Conservation (phyloP, 2,888 invertebrate genomes). For the Harpalus rubripes region DNA sequence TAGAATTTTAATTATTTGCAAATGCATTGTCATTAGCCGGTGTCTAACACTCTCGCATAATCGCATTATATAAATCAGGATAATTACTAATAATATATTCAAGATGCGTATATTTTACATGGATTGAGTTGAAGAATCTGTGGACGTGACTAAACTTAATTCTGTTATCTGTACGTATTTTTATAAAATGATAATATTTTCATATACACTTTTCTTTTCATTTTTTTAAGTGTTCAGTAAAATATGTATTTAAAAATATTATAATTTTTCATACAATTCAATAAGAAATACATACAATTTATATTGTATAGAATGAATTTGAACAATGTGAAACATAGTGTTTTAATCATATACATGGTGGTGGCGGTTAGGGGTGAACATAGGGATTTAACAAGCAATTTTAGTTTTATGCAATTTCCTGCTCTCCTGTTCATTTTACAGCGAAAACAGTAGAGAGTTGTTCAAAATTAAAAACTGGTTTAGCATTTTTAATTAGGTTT, state of each 20-base stretch:
- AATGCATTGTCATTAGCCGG: background rate
- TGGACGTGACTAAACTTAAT: constrained; percentile 43
- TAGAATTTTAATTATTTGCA: constrained; percentile 1
- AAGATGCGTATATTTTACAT: constrained; percentile 19
- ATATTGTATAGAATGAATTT: no score
- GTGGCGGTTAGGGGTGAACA: no score
- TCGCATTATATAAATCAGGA: constrained; percentile 33
- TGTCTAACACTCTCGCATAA: background rate
- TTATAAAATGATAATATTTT: constrained; percentile 32
- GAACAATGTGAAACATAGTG: no score
- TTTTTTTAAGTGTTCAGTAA: background rate
- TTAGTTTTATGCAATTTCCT: no score
- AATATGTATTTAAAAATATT: background rate
- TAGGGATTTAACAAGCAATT: no score
- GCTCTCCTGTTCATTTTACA: no score
- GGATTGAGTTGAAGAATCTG: constrained; percentile 11
- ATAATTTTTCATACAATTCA: background rate
- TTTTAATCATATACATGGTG: no score
- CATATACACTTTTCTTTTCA: background rate
- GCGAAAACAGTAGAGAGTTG: no score
- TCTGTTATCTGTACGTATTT: constrained; percentile 10
- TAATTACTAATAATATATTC: constrained; percentile 36
- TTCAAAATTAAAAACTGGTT: no score
- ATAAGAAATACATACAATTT: no score
- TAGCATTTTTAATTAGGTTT: no score